These are phyloP conservation scores for Meliscaeva auricollis DNA, from an alignment of 2,888 invertebrate genomes.

Conservation along the genomic window DNA sequence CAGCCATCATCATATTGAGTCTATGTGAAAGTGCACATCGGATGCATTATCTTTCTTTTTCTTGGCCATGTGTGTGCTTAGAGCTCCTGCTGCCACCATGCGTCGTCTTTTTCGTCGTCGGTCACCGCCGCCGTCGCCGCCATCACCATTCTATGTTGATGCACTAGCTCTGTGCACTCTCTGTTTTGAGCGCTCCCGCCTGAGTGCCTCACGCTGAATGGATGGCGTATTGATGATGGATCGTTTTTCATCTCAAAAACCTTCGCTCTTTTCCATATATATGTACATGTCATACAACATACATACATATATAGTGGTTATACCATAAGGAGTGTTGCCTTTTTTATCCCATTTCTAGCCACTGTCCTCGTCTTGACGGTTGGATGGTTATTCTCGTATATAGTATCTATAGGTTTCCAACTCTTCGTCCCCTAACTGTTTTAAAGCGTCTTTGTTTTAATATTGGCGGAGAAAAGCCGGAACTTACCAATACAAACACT, in stretches of 20 bases:
- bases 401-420: too few relatives aligned
- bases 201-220: slow-evolving; percentile 73
- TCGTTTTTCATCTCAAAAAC: slow-evolving; percentile 72
- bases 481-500: slow-evolving; percentile 51
- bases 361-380: slow-evolving; percentile 41
- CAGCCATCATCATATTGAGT: slow-evolving; percentile 57
- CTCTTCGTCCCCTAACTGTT: background rate
- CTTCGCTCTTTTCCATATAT: slow-evolving; percentile 45
- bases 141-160: slow-evolving; percentile 56
- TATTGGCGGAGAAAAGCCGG: slow-evolving; percentile 36
- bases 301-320: background rate
- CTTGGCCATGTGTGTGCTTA: slow-evolving; percentile 73
- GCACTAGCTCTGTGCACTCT: slow-evolving; percentile 37
- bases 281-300: background rate
- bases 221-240: slow-evolving; percentile 76
- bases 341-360: slow-evolving; percentile 43
- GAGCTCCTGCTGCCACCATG: slow-evolving; percentile 47
- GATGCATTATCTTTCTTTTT: slow-evolving; percentile 64
- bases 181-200: slow-evolving; percentile 43
- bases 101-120: too few relatives aligned
- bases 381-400: slow-evolving; percentile 11
- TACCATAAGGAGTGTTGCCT: slow-evolving; percentile 44
- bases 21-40: slow-evolving; percentile 74
- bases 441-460: slow-evolving; percentile 65
- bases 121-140: too few relatives aligned